These are phyloP conservation scores for Drosophila imparisetae DNA, from an alignment of 2,888 invertebrate species.

Conservation along the genomic window DNA sequence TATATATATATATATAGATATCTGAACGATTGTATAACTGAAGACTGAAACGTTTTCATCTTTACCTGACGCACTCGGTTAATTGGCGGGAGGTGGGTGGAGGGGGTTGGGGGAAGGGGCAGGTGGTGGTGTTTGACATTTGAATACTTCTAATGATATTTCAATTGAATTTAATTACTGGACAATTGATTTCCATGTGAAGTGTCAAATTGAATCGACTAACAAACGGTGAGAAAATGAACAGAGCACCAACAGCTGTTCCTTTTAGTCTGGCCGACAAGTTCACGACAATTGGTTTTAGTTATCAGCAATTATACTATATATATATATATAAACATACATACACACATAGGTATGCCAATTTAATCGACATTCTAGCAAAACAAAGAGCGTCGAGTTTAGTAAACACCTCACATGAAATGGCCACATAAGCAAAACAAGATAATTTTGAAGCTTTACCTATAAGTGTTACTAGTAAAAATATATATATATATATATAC, in stretches of 20 bases:
- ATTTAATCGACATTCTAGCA: slow-evolving; percentile 7
- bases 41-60: slow-evolving; percentile 9
- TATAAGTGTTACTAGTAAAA: slow-evolving; percentile 13
- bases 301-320: slow-evolving; percentile 33
- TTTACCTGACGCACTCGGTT: slow-evolving; percentile 63
- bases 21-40: slow-evolving; percentile 40
- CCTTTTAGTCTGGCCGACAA: slow-evolving; percentile 18
- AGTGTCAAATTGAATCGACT: slow-evolving; percentile 66
- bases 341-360: background rate
- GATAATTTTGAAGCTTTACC: slow-evolving; percentile 29
- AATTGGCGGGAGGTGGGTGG: slow-evolving; percentile 51
- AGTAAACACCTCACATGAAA: slow-evolving; percentile 21
- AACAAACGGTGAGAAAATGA: slow-evolving; percentile 45
- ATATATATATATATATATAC: slow-evolving; percentile 6
- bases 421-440: slow-evolving; percentile 21
- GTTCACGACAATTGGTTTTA: slow-evolving; percentile 35
- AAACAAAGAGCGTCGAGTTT: slow-evolving; percentile 32
- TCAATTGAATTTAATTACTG: slow-evolving; percentile 73
- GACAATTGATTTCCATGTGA: slow-evolving; percentile 54
- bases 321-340: background rate
- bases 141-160: slow-evolving; percentile 34
- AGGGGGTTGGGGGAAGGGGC: background rate
- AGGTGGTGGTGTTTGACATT: slow-evolving; percentile 24
- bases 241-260: slow-evolving; percentile 23
- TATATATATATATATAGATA: background rate